Percentiles rank a stretch among this genome's conserved stretches.
These are phyloP conservation scores for Pyxicephalus adspersus DNA, from an alignment of 2,113 vertebrate genomes.

Conservation along the genomic window DNA sequence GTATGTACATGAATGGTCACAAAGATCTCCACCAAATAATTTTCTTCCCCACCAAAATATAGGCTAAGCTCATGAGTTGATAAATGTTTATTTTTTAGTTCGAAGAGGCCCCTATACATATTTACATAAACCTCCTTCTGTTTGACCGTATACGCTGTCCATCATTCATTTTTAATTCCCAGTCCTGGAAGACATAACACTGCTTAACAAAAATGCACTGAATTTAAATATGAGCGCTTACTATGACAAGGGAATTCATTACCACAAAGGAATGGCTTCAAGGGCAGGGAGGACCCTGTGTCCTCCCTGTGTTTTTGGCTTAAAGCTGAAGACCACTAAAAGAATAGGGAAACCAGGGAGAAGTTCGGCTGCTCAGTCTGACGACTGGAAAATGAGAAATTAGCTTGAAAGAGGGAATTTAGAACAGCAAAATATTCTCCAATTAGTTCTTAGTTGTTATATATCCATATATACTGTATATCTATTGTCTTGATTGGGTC, in stretches of 20 bases:
- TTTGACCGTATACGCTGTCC: background rate
- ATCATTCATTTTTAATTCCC: constrained; percentile 4
- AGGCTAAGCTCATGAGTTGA: no score
- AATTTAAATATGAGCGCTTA: background rate
- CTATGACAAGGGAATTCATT: background rate
- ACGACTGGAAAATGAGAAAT: background rate
- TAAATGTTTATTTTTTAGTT: no score
- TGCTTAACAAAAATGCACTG: constrained; percentile 5
- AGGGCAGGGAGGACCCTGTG: background rate
- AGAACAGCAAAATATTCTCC: background rate
- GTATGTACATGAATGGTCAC: no score
- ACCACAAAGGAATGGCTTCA: background rate
- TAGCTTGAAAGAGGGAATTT: background rate
- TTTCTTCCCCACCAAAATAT: no score
- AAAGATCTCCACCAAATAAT: no score
- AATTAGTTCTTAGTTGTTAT: background rate
- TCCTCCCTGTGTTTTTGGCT: background rate
- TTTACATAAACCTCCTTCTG: no score
- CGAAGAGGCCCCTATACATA: no score
- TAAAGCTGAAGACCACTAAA: background rate
- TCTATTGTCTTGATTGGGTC: background rate
- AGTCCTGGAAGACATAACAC: background rate
- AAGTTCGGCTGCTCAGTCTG: background rate
- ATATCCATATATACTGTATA: background rate
- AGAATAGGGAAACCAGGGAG: background rate